phyloP scores from a whole-genome alignment of 2,888 invertebrate species.

The Physocephala rufipes region DNA sequence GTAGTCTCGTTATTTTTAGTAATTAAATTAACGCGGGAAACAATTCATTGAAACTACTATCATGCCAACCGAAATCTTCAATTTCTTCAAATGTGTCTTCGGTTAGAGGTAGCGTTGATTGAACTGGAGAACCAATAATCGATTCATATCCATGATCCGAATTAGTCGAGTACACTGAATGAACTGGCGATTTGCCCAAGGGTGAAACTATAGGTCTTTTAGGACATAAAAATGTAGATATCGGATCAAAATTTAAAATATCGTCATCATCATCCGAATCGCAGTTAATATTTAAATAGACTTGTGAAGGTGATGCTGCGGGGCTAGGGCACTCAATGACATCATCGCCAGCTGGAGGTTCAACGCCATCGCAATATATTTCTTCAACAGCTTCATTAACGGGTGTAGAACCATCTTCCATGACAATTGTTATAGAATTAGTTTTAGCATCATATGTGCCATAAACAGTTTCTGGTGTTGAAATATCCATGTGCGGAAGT shows the following conservation, averaged over 20 bases:
- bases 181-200: constrained; percentile 56
- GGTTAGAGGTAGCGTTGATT: constrained; percentile 37
- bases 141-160: constrained; percentile 77
- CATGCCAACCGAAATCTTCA: constrained; percentile 73
- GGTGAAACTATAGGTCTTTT: constrained; percentile 57
- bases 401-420: constrained; percentile 70
- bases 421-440: constrained; percentile 78
- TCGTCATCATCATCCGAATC: constrained; percentile 52
- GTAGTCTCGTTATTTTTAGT: too few relatives aligned
- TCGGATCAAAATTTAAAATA: constrained; percentile 56
- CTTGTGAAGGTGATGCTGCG: constrained; percentile 57
- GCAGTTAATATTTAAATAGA: constrained; percentile 53
- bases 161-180: constrained; percentile 57
- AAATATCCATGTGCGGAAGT: constrained; percentile 36
- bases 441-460: constrained; percentile 78
- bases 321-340: constrained; percentile 56
- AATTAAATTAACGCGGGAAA: constrained; percentile 77
- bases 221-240: constrained; percentile 57
- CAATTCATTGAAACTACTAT: constrained; percentile 76
- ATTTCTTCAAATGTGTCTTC: constrained; percentile 47
- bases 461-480: constrained; percentile 71
- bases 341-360: constrained; percentile 51
- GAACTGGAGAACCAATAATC: constrained; percentile 70
- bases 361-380: constrained; percentile 65
- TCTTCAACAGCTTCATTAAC: constrained; percentile 67